Conservation (phyloP, 2,888 invertebrate genomes). For the Fissipunctia ypsillon region DNA sequence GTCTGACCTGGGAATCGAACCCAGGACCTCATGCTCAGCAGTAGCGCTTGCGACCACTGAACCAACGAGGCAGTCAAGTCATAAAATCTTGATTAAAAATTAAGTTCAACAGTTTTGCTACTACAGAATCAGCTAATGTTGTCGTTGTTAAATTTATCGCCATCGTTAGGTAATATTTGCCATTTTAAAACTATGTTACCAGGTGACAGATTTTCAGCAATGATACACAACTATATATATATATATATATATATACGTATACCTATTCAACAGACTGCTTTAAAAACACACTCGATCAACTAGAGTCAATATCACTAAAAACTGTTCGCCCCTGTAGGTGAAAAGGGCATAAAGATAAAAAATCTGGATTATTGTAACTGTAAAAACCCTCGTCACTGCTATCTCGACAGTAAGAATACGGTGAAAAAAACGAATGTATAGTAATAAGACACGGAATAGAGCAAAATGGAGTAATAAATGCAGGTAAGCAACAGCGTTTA, state of each 20-base stretch:
- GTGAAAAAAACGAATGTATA: conserved; percentile 35
- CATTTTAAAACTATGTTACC: not conserved
- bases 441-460: conserved; percentile 16
- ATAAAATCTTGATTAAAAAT: not conserved
- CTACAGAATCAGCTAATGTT: not conserved
- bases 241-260: too few species aligned
- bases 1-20: not conserved
- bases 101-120: not conserved
- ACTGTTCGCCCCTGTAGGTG: conserved; percentile 32
- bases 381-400: conserved; percentile 58
- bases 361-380: conserved; percentile 44
- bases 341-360: conserved; percentile 46
- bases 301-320: conserved; percentile 24
- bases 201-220: not conserved
- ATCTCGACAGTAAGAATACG: conserved; percentile 51
- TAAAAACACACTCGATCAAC: conserved; percentile 2
- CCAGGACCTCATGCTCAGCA: not conserved
- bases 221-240: too few species aligned
- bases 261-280: not conserved
- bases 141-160: not conserved
- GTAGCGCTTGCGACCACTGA: not conserved
- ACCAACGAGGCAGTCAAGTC: not conserved
- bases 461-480: conserved; percentile 14
- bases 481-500: too few species aligned
- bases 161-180: too few species aligned